phyloP scores from a whole-genome alignment of 2,797 vertebrate genomes.

The Myripristis jacobus region DNA sequence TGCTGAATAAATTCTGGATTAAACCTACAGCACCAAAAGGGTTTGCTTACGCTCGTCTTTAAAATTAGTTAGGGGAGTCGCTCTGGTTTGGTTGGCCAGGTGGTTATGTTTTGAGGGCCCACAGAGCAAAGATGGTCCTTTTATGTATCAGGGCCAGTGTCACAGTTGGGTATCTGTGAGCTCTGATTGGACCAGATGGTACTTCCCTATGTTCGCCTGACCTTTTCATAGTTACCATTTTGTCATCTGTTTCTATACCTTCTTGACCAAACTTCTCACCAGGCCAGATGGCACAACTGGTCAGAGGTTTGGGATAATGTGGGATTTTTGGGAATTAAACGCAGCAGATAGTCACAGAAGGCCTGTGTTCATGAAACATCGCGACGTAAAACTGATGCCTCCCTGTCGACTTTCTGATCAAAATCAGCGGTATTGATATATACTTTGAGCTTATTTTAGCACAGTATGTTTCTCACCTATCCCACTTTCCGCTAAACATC shows the following conservation, averaged over 20 bases:
- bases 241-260: conserved; percentile 63
- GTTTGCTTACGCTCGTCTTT: not conserved
- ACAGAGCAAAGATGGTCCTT: conserved; percentile 67
- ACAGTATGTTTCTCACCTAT: too few species aligned
- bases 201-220: conserved; percentile 63
- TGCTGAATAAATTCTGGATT: too few species aligned
- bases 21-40: not conserved
- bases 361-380: conserved; percentile 17
- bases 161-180: conserved; percentile 71
- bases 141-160: conserved; percentile 64
- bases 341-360: conserved; percentile 9
- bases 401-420: not conserved
- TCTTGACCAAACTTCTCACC: conserved; percentile 61
- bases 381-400: not conserved
- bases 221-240: conserved; percentile 71
- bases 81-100: conserved; percentile 13
- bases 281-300: conserved; percentile 53
- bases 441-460: not conserved
- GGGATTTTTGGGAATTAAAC: conserved; percentile 2
- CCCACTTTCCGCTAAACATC: not conserved
- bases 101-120: conserved; percentile 41
- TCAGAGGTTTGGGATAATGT: conserved; percentile 35
- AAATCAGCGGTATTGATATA: not conserved
- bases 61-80: not conserved
- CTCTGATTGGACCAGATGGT: conserved; percentile 77